Conservation (phyloP, 2,797 vertebrate genomes). For the Pampus argenteus region DNA sequence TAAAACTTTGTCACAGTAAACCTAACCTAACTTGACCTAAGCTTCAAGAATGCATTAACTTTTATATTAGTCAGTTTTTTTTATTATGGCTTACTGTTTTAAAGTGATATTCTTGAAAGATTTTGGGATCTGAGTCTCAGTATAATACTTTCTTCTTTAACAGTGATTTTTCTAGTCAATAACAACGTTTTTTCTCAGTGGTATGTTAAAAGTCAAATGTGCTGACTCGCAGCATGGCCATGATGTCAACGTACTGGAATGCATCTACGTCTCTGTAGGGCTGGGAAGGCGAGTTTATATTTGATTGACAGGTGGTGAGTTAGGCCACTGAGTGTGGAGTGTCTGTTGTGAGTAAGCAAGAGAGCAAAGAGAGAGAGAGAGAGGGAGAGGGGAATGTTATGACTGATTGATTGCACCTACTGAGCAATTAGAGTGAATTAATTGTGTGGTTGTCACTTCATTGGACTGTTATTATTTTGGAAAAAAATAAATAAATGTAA, state of each 20-base stretch:
- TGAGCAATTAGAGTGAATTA: constrained; percentile 78
- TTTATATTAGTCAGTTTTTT: constrained; percentile 31
- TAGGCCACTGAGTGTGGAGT: constrained; percentile 50
- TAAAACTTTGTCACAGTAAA: too few species aligned
- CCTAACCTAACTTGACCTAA: too few species aligned
- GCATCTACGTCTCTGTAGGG: constrained; percentile 46
- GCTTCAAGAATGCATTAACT: constrained; percentile 15
- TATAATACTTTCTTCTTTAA: constrained; percentile 11
- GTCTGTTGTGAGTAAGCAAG: constrained; percentile 27
- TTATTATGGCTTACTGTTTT: constrained; percentile 1
- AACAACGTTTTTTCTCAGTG: constrained; percentile 37
- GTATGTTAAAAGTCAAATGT: constrained; percentile 53
- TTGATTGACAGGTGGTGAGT: constrained; percentile 71
- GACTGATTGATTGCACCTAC: constrained; percentile 70
- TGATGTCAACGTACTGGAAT: constrained; percentile 71
- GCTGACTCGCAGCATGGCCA: constrained; percentile 53
- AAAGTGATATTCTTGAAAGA: constrained; percentile 14
- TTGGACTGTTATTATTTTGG: constrained; percentile 75
- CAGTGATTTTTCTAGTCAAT: constrained; percentile 31
- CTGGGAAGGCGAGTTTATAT: constrained; percentile 36
- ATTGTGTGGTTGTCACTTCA: constrained; percentile 76
- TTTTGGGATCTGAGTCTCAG: not conserved
- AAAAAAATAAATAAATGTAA: constrained; percentile 73
- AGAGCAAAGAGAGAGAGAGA: constrained; percentile 4
- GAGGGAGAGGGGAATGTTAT: constrained; percentile 27